These are phyloP conservation scores for Sebastiscus tertius DNA, from an alignment of 2,797 vertebrate species.

Conservation along the genomic window DNA sequence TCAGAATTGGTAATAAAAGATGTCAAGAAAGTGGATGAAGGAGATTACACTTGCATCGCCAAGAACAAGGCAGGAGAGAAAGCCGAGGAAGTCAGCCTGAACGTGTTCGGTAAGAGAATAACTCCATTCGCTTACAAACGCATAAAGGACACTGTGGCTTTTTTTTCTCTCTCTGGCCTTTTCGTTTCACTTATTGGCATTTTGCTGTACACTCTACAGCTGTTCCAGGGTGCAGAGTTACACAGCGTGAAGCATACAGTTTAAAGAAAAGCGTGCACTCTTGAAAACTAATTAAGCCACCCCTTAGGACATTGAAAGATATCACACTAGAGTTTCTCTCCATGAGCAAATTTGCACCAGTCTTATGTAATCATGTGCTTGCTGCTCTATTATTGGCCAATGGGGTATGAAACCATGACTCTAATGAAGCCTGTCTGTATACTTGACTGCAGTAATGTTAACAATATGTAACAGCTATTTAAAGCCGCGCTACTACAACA, in stretches of 20 bases:
- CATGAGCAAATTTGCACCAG: constrained; percentile 15
- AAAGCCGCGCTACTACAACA: background rate
- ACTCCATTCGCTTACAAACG: background rate
- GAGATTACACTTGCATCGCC: constrained; percentile 94
- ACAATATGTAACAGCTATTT: constrained; percentile 3
- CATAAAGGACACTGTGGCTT: background rate
- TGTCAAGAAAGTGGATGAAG: constrained; percentile 93
- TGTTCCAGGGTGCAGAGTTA: constrained; percentile 13
- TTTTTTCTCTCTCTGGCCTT: constrained; percentile 24
- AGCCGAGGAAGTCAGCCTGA: constrained; percentile 91
- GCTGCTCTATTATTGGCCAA: constrained; percentile 21
- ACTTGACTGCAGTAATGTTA: background rate
- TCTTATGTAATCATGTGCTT: constrained; percentile 14
- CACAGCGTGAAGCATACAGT: constrained; percentile 26
- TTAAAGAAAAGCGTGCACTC: constrained; percentile 40
- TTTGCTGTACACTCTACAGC: constrained; percentile 15
- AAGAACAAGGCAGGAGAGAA: constrained; percentile 96
- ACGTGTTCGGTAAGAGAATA: constrained; percentile 92
- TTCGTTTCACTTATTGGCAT: constrained; percentile 45
- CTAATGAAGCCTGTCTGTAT: constrained; percentile 30
- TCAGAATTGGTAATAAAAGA: constrained; percentile 91
- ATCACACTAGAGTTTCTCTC: constrained; percentile 25
- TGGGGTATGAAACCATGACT: constrained; percentile 28
- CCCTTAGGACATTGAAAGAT: constrained; percentile 37
- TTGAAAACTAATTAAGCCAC: constrained; percentile 55